Percentiles rank a stretch among this genome's conserved stretches.
Evolutionary conservation across 2,797 vertebrate species (phyloP).

Genomic region (Todus mexicanus): DNA sequence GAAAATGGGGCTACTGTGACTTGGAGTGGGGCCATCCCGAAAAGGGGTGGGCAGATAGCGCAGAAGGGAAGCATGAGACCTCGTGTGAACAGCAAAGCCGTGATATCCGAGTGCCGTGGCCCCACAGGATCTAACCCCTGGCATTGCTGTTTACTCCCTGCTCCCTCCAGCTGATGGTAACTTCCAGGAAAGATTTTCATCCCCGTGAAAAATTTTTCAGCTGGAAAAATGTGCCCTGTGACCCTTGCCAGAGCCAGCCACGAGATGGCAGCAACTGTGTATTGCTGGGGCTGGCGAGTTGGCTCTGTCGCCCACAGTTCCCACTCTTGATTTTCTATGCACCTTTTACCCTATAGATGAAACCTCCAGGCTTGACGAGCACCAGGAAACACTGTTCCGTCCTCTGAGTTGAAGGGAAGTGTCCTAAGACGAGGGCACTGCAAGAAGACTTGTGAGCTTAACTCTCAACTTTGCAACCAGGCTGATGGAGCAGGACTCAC

Average conservation of each 20-base stretch:
- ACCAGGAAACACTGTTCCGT: neutral
- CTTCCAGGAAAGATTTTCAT: neutral
- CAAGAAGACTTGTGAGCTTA: neutral
- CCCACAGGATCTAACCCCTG: neutral
- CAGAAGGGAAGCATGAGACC: neutral
- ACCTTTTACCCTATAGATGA: neutral
- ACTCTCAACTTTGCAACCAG: neutral
- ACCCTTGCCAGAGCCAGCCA: neutral
- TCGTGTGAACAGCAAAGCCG: neutral
- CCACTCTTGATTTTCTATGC: fast-evolving
- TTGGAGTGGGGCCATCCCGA: neutral
- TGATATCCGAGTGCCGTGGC: neutral
- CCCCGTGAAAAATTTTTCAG: neutral
- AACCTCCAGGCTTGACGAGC: neutral
- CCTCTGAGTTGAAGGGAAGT: neutral
- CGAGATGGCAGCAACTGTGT: conserved; percentile 40
- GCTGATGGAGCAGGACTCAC: neutral
- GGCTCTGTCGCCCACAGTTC: fast-evolving
- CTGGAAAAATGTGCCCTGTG: neutral
- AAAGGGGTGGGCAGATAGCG: neutral
- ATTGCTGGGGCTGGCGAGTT: neutral
- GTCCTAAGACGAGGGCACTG: neutral
- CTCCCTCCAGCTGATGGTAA: neutral
- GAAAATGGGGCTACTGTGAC: neutral
- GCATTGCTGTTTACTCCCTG: neutral